Percentiles rank a stretch among this genome's conserved stretches.
Evolutionary conservation across 2,797 vertebrate genomes (phyloP).

Genomic region (Prionace glauca): DNA sequence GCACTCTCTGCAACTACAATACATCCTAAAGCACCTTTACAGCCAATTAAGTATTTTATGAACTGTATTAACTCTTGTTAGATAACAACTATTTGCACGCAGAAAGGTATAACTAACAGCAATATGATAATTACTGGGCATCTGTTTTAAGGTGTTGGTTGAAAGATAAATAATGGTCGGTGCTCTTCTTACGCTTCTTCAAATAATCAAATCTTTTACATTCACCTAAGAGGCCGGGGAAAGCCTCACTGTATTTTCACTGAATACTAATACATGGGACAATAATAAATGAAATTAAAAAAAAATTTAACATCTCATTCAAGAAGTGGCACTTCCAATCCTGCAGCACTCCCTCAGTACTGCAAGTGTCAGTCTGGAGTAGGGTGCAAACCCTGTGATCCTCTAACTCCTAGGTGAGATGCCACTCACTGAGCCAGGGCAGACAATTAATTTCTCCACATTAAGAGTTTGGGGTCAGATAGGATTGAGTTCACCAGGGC

Average conservation of each 20-base stretch:
- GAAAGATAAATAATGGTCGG: background rate
- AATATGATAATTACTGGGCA: background rate
- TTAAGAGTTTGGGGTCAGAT: background rate
- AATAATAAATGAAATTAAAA: too few relatives aligned
- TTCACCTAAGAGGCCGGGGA: background rate
- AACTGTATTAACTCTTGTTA: background rate
- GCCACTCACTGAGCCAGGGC: background rate
- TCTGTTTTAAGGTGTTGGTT: background rate
- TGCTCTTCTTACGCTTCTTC: background rate
- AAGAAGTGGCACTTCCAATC: background rate
- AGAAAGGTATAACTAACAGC: background rate
- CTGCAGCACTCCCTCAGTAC: too few relatives aligned
- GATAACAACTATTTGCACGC: background rate
- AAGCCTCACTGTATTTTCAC: background rate
- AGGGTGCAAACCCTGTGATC: too few relatives aligned
- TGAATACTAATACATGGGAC: too few relatives aligned
- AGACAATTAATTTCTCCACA: background rate
- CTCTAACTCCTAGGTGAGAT: background rate
- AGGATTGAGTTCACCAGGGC: background rate
- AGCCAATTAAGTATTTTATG: background rate
- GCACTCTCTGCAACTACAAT: background rate
- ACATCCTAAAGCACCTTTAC: background rate
- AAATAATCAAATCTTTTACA: background rate
- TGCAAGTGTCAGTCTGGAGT: background rate
- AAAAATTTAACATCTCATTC: background rate